Evolutionary conservation across 64 coral and sea anemone species (phyloP), one percentile per base, ranked within the genome.

Genomic region (Orbicella faveolata): DNA sequence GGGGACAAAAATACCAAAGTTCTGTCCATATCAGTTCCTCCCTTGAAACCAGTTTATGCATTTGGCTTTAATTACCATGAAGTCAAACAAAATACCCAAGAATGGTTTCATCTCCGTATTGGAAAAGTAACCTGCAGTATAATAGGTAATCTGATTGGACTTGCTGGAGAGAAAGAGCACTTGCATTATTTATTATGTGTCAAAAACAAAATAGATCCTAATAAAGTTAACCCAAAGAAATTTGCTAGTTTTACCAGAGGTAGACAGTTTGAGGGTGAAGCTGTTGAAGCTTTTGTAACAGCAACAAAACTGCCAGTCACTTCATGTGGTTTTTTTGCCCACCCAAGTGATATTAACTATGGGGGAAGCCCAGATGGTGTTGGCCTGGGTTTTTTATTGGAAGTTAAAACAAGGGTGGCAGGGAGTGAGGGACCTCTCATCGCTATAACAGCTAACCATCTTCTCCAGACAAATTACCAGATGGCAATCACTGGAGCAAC

Each of bases 141-240:
- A 74, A 89, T 79, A 64, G 77, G 88, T 84, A 36, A 85, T 76
- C 76, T 91, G 65, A 83, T 91, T 91, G 89, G 89, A 53, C 62
- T 91, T 65, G 61, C 72, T 84, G 68, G 79, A 75, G 9, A 30
- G 75, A 91, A 91, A 85, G 80, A 91, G 73, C 89, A 91, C 4
- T 44, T 84, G 25, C 89, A 91, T 74, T 34, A 41, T 73, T 69
- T 91, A 19, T 76, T 67, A 84, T 91, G 80, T 64, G 73, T 91
- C 84, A 76, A 34, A 33, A 84, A 86, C 73, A 91, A 85, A 37
- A 83, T 83, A 75, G 80, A 91, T 75, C 89, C 70, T 61, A 63
- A 68, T 54, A 91, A 84, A 91, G 80, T 91, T 34, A 85, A 85
- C 52, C 89, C 89, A 44, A 91, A 84, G 39, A 91, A 91, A 84